Base-by-base conservation (phyloP, 2,888 invertebrate species). In the Cabera pusaria region DNA sequence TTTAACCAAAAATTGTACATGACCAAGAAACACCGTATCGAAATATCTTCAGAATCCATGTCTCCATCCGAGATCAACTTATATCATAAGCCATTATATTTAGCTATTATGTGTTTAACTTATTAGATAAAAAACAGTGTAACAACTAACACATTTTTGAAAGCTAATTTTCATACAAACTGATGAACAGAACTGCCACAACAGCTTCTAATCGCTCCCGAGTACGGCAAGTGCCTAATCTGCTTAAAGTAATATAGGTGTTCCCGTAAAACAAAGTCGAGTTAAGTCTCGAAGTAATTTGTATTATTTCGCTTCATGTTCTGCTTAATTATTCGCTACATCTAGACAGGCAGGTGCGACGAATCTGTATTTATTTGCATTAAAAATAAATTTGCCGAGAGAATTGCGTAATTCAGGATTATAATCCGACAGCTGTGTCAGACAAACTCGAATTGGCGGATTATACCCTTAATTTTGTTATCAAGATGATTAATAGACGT, bases 291-390 rank as follows among this genome's bases (percentile, higher is more conserved):
- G 52, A 73, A 81, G 78, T 77, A 79, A 81, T 82, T 81, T 80
- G 72, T 80, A 83, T 82, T 80, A 81, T 80, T 80, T 78, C 75
- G 75, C 78, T 79, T 68, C 74, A 76, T 77, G 76, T 77, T 80
- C 71, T 64, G 74, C 80, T 79, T 81, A 83, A 83, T 84, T 82
- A 82, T 80, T 72, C 78, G 74, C 69, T 71, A 76, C 78, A 79
- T 66, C 75, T 71, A 78, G 79, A 74, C 76, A 64, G 73, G 72
- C 83, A 83, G 84, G 83, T 84, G 85, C 78, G 79, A 81, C 75
- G 73, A 81, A 77, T 75, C 81, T 83, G 82, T 84, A 84, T 83
- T 84, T 83, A 82, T 84, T 84, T 84, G 83, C 81, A 84, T 84
- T 80, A 82, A 83, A 84, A 84, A 81, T 82, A 82, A 75, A 83